A percentile compares a stretch with the other conserved stretches of the same genome.
Evolutionary conservation across 2,113 vertebrate genomes (phyloP).

Genomic region (Eretmochelys imbricata): DNA sequence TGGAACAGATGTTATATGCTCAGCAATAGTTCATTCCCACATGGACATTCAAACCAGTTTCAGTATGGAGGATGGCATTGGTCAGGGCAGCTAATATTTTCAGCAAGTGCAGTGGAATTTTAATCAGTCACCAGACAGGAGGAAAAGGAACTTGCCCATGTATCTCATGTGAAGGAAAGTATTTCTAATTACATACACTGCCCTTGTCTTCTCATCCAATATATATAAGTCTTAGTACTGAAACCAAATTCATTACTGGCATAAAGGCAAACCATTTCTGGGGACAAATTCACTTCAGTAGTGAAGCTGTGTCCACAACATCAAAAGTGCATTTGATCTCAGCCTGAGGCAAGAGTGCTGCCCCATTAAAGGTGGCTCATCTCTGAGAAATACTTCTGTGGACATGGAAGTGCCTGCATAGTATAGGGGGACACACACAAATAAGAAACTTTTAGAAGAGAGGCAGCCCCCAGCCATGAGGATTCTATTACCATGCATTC

Average conservation of each 20-base stretch:
- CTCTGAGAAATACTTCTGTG: not conserved
- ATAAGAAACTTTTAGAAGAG: not conserved
- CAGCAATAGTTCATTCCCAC: not conserved
- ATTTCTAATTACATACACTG: conserved; percentile 22
- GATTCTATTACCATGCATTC: not conserved
- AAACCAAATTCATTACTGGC: not conserved
- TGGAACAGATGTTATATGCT: not conserved
- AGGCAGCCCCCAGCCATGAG: not conserved
- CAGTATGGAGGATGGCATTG: not conserved
- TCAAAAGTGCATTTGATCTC: not conserved
- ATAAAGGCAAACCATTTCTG: not conserved
- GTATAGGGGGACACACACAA: not conserved
- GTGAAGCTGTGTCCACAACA: not conserved
- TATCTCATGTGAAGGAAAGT: not conserved
- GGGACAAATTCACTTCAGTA: not conserved
- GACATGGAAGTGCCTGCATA: not conserved
- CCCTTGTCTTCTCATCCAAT: not conserved
- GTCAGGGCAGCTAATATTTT: conserved; percentile 11
- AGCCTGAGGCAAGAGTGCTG: not conserved
- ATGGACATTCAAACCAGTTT: conserved; percentile 13
- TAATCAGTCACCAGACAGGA: not conserved
- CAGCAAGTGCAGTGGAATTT: conserved; percentile 3
- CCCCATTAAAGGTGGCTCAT: not conserved
- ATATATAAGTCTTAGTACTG: not conserved
- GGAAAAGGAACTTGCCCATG: not conserved